These are phyloP conservation scores for Pedetes capensis DNA, from an alignment of 2,113 vertebrate species.

Conservation along the genomic window DNA sequence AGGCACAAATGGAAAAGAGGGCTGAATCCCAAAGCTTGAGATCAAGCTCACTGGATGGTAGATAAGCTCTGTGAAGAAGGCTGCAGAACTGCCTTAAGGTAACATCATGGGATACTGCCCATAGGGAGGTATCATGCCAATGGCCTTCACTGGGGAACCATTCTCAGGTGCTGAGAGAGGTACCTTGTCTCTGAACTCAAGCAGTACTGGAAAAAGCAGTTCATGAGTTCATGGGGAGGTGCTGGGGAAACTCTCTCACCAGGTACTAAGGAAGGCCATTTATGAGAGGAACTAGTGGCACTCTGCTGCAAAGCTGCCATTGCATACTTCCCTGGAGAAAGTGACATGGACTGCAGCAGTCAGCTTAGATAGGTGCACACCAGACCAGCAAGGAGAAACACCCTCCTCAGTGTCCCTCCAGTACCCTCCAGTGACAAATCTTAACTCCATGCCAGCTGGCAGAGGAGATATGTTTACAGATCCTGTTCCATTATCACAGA, in stretches of 20 bases:
- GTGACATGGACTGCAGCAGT: background rate
- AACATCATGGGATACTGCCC: background rate
- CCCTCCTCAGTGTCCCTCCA: background rate
- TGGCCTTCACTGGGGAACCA: background rate
- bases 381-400: background rate
- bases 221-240: background rate
- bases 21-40: background rate
- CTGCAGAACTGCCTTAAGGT: background rate
- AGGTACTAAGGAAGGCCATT: background rate
- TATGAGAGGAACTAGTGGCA: background rate
- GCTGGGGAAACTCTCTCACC: background rate
- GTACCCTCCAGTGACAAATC: background rate
- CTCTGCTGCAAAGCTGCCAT: background rate
- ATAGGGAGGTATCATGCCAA: background rate
- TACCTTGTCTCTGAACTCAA: background rate
- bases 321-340: background rate
- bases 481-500: background rate
- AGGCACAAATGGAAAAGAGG: background rate
- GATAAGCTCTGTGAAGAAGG: background rate
- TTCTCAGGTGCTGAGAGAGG: background rate
- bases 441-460: background rate
- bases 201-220: background rate
- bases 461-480: background rate
- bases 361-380: background rate
- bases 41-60: background rate